Conservation (phyloP, 2,797 vertebrate genomes). For the Pachyuromys duprasi region DNA sequence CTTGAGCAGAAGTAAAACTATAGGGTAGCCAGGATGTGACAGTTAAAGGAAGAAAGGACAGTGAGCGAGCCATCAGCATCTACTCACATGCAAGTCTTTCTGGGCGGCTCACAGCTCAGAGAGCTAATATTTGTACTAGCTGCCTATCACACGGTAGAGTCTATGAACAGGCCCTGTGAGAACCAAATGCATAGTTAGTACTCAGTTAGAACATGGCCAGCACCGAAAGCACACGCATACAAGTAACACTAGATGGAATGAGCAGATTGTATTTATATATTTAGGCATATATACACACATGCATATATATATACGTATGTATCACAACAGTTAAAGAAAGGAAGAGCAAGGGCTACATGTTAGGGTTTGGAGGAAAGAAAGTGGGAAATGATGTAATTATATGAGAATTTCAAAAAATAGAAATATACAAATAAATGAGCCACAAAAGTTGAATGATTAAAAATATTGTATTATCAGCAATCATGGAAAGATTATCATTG, state of each 20-base stretch:
- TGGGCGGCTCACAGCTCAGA: background rate
- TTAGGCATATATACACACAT: background rate
- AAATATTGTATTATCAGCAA: background rate
- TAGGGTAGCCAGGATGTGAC: background rate
- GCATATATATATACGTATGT: no score
- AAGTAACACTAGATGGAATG: background rate
- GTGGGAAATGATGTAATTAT: background rate
- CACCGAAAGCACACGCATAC: background rate
- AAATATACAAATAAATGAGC: background rate
- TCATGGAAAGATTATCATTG: background rate
- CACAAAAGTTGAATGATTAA: background rate
- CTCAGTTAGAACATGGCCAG: background rate
- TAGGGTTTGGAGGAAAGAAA: background rate
- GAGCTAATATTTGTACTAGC: background rate
- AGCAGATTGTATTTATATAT: background rate
- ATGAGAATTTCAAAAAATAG: background rate
- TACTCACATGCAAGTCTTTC: slow-evolving; percentile 1
- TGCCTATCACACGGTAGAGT: background rate
- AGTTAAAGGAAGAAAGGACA: background rate
- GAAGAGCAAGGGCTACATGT: background rate
- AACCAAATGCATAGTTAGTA: background rate
- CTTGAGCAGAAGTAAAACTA: slow-evolving; percentile 8
- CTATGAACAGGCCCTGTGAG: background rate
- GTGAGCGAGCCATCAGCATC: background rate
- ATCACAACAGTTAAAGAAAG: background rate